phyloP scores from a whole-genome alignment of 1,140 invertebrate genomes.

The Caerostris extrusa region DNA sequence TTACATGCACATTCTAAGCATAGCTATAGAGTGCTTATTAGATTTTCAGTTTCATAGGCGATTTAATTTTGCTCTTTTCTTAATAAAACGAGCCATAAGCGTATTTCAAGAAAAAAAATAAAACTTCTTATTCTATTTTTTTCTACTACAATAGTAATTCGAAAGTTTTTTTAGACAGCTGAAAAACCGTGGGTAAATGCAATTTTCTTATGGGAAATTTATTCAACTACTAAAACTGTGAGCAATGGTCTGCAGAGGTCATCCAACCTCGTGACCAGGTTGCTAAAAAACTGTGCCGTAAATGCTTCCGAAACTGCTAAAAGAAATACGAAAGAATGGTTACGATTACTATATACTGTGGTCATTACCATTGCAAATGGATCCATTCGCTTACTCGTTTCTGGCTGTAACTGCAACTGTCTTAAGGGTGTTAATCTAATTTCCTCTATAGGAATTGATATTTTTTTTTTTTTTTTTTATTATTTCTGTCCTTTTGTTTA shows the following conservation, averaged over 20 bases:
- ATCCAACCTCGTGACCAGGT: constrained; percentile 27
- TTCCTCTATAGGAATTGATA: constrained; percentile 43
- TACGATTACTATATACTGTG: constrained; percentile 43
- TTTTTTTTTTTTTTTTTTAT: background rate
- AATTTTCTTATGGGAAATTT: constrained; percentile 53
- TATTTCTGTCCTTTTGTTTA: background rate
- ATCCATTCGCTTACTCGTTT: constrained; percentile 33
- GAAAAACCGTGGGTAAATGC: background rate
- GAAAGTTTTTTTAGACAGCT: background rate
- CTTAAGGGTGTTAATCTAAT: constrained; percentile 45
- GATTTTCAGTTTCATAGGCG: background rate
- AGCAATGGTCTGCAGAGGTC: constrained; percentile 4
- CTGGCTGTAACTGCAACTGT: constrained; percentile 47
- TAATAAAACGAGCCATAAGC: background rate
- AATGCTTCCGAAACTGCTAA: constrained; percentile 11
- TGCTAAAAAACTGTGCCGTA: constrained; percentile 10
- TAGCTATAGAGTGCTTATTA: no score
- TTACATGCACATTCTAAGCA: no score
- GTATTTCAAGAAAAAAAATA: background rate
- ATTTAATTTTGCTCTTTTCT: background rate
- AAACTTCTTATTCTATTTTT: background rate
- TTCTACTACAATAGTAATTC: background rate
- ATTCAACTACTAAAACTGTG: constrained; percentile 27
- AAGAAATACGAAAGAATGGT: constrained; percentile 18
- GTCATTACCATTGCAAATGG: constrained; percentile 55